Evolutionary conservation across 2,888 invertebrate genomes (phyloP).

Genomic region (Hyles lineata): DNA sequence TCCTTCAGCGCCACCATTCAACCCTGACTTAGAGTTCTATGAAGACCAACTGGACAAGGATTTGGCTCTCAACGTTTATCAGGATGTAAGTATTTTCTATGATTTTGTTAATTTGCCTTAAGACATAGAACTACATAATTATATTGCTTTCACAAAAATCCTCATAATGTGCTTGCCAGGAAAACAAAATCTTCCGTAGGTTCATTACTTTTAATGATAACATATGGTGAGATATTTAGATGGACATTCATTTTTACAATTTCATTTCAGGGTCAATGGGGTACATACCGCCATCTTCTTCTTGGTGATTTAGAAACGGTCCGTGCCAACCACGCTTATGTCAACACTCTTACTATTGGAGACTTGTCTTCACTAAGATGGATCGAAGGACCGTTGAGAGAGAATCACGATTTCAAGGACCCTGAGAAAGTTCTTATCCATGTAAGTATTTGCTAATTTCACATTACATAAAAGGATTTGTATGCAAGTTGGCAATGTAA

Average conservation of each 20-base stretch:
- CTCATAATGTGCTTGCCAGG: no score
- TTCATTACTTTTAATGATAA: no score
- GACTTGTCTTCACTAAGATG: slow-evolving; percentile 92
- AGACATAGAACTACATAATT: background rate
- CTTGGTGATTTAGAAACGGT: slow-evolving; percentile 81
- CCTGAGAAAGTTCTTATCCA: slow-evolving; percentile 61
- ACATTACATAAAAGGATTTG: background rate
- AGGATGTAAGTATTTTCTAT: slow-evolving; percentile 73
- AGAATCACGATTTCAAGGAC: slow-evolving; percentile 60
- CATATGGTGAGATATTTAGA: no score
- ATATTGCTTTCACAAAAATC: no score
- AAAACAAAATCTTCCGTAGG: no score
- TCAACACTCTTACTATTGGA: slow-evolving; percentile 91
- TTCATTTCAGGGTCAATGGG: slow-evolving; percentile 83
- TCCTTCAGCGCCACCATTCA: slow-evolving; percentile 87
- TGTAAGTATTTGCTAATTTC: slow-evolving; percentile 56
- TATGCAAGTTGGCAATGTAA: no score
- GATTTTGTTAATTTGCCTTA: background rate
- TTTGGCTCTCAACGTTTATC: slow-evolving; percentile 91
- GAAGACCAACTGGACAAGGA: slow-evolving; percentile 88
- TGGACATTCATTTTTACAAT: no score
- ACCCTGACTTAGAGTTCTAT: slow-evolving; percentile 87
- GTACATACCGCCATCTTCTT: slow-evolving; percentile 93
- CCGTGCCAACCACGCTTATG: slow-evolving; percentile 88
- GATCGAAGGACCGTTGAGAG: slow-evolving; percentile 87